phyloP scores from a whole-genome alignment of 2,888 invertebrate species.

The Gortyna flavago region DNA sequence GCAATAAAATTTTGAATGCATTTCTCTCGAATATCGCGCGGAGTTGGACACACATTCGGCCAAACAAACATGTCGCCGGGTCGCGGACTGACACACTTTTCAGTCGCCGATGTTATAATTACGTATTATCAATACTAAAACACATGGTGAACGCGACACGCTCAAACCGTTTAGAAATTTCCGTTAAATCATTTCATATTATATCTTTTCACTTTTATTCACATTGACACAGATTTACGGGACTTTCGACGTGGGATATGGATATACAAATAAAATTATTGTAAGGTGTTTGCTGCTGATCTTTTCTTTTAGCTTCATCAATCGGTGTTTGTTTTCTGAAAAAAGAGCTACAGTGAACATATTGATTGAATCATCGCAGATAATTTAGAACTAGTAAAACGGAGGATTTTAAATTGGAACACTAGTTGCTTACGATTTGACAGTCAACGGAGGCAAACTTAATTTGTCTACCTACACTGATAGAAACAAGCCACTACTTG shows the following conservation, averaged over 20 bases:
- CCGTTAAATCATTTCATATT: slow-evolving; percentile 54
- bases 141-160: slow-evolving; percentile 54
- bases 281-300: not conserved
- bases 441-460: not conserved
- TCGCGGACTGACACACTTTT: slow-evolving; percentile 85
- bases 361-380: not conserved
- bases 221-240: slow-evolving; percentile 55
- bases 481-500: not conserved
- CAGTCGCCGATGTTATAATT: slow-evolving; percentile 79
- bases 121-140: slow-evolving; percentile 70
- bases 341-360: not conserved
- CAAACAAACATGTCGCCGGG: slow-evolving; percentile 52
- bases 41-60: slow-evolving; percentile 34
- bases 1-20: slow-evolving; percentile 58
- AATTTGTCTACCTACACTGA: not conserved
- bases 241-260: slow-evolving; percentile 56
- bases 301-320: not conserved
- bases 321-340: not conserved
- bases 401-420: not conserved
- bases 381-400: slow-evolving; percentile 2
- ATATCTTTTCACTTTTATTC: slow-evolving; percentile 67
- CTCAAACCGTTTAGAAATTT: slow-evolving; percentile 60
- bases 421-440: not conserved
- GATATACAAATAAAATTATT: slow-evolving; percentile 19
- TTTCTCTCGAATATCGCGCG: slow-evolving; percentile 47